Evolutionary conservation across 2,797 vertebrate genomes (phyloP).

Genomic region (Orestias chungarensis): DNA sequence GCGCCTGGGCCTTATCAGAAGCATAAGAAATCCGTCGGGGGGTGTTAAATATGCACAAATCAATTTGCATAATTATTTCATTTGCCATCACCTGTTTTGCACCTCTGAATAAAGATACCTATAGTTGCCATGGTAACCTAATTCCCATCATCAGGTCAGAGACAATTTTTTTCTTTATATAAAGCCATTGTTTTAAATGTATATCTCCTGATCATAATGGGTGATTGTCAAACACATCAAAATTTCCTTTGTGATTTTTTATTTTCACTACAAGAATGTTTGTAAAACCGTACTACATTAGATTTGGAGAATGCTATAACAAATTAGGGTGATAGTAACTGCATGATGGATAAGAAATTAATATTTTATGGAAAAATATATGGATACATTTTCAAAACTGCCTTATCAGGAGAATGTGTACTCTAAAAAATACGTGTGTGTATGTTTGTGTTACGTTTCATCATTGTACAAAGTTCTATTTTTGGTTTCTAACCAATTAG

Average conservation of each 20-base stretch:
- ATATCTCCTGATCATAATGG: slow-evolving; percentile 19
- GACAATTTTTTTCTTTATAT: slow-evolving; percentile 10
- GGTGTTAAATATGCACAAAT: slow-evolving; percentile 55
- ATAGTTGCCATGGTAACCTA: slow-evolving; percentile 33
- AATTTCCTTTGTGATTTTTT: slow-evolving; percentile 10
- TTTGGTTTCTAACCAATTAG: slow-evolving; percentile 53
- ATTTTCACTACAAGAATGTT: background rate
- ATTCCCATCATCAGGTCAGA: slow-evolving; percentile 33
- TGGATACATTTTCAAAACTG: background rate
- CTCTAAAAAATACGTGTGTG: too few relatives aligned
- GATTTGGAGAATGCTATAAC: background rate
- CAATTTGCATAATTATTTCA: slow-evolving; percentile 63
- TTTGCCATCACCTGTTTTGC: slow-evolving; percentile 38
- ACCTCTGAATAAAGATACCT: slow-evolving; percentile 38
- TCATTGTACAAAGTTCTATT: slow-evolving; percentile 45
- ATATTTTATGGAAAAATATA: background rate
- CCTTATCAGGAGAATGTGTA: background rate
- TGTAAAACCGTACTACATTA: background rate
- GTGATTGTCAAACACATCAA: slow-evolving; percentile 10
- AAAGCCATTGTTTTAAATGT: slow-evolving; percentile 6
- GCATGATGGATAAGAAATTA: background rate
- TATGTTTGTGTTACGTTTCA: too few relatives aligned
- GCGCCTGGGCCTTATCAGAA: slow-evolving; percentile 29
- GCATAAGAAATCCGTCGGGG: slow-evolving; percentile 39
- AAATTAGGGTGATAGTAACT: background rate